Conservation (phyloP, 2,113 vertebrate species). For the Alligator mississippiensis region DNA sequence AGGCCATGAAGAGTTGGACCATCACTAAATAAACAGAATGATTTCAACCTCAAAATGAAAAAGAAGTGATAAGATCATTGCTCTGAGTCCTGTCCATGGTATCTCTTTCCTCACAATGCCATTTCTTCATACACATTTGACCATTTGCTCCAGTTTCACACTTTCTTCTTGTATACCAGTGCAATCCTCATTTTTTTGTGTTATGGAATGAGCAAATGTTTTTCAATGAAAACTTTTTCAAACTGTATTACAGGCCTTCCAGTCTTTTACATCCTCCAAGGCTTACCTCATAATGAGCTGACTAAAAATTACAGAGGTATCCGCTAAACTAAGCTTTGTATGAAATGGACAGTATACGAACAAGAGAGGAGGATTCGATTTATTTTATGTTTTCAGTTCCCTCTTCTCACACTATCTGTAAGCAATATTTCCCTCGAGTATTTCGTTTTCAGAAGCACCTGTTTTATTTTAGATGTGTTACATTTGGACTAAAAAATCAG, state of each 20-base stretch:
- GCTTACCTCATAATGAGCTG: background rate
- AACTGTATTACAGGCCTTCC: background rate
- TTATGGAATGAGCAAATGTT: accelerated
- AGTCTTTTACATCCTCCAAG: background rate
- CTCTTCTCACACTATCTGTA: background rate
- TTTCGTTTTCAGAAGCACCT: background rate
- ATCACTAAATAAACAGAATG: background rate
- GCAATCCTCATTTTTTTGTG: background rate
- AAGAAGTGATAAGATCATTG: background rate
- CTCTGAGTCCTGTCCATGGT: background rate
- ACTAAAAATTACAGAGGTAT: background rate
- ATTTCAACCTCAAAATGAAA: background rate
- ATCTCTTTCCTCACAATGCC: background rate
- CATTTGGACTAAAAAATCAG: background rate
- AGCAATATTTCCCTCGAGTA: background rate
- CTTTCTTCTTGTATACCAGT: background rate
- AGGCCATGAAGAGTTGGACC: background rate
- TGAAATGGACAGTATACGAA: background rate
- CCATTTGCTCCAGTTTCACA: background rate
- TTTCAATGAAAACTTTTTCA: background rate
- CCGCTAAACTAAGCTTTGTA: background rate
- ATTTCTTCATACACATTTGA: background rate
- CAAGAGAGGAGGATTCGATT: background rate
- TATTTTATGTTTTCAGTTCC: background rate
- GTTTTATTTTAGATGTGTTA: background rate